These are phyloP conservation scores for Drosophila neonasuta DNA, from an alignment of 2,888 invertebrate species.

Conservation along the genomic window DNA sequence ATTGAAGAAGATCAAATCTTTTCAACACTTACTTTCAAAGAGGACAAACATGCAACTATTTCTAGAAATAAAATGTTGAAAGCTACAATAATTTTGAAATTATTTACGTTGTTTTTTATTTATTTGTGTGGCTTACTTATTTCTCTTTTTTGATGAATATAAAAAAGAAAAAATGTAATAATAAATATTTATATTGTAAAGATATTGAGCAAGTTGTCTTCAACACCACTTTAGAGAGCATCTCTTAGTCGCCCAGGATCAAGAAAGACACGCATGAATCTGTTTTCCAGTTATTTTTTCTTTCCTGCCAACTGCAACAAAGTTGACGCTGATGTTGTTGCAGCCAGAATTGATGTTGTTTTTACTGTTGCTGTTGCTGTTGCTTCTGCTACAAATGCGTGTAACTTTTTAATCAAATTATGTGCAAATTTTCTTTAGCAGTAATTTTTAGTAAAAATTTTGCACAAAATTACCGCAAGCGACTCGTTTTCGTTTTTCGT, in stretches of 20 bases:
- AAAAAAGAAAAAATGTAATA: too few relatives aligned
- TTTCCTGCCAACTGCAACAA: slow-evolving; percentile 32
- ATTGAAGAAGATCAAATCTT: too few relatives aligned
- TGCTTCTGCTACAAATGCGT: slow-evolving; percentile 67
- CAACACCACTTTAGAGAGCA: not conserved
- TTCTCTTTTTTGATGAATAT: too few relatives aligned
- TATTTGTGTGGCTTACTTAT: too few relatives aligned
- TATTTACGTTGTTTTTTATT: too few relatives aligned
- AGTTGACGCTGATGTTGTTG: slow-evolving; percentile 48
- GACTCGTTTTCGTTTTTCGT: slow-evolving; percentile 23
- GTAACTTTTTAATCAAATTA: slow-evolving; percentile 78
- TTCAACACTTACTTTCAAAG: too few relatives aligned
- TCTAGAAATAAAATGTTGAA: too few relatives aligned
- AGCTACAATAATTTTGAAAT: too few relatives aligned
- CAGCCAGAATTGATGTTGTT: slow-evolving; percentile 21
- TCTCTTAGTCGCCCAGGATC: not conserved
- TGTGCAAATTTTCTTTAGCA: slow-evolving; percentile 77
- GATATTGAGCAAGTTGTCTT: not conserved
- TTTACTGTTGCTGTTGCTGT: slow-evolving; percentile 32
- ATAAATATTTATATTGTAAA: not conserved
- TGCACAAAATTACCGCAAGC: slow-evolving; percentile 60
- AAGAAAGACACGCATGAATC: not conserved
- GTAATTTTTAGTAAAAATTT: slow-evolving; percentile 75
- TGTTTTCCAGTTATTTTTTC: slow-evolving; percentile 6
- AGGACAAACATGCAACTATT: too few relatives aligned